Base-by-base conservation (phyloP, 2,113 vertebrate genomes). In the Xenopus borealis region DNA sequence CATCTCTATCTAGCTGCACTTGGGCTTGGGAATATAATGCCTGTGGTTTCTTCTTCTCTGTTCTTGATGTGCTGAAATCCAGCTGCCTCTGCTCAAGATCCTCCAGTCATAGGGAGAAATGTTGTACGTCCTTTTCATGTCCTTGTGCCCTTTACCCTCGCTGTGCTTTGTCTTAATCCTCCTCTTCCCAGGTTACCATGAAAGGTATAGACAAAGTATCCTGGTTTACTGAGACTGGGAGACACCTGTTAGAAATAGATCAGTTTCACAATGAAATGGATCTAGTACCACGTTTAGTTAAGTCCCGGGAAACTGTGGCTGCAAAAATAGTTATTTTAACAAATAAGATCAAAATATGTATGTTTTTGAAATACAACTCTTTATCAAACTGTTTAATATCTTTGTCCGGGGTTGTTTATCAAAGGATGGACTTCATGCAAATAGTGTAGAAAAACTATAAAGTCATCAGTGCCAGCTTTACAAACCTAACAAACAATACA, bases 241-340 rank as follows among this genome's bases (percentile, higher is more conserved):
- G 23, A 67, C 72, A 75, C 72, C 72, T 75, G 72, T 68, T 68
- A 4, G 30, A 23, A 61, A 19, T 62, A 68, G 64, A 75, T 75
- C 65, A 75, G 17, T 75, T 75, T 62, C 72, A 68, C 12, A 33
- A 13, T 45, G 65, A 68, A 19, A 59, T 16, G 40, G 53, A 69
- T 57, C 52, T 30, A 9, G 12, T 45, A 17, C 55, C 50, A 47
- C 65, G 30, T 46, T 52, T 68, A 40, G 33, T 40, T 4, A 6
- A 6, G 52, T 75, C 72, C 65, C 62, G 65, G 65, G 72, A 75
- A 75, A 67, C 20, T 73, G 45, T 40, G 44, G 19, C 9, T 18
- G 17, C 14, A 58, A 16, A 18, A 58, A 16, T 58, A n/a, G 13
- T 50, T 50, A 13, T 50, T 50, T 13, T 50, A 50, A 50, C 47